phyloP scores from a whole-genome alignment of 2,797 vertebrate genomes.

The Gymnoscopelus microlampas region DNA sequence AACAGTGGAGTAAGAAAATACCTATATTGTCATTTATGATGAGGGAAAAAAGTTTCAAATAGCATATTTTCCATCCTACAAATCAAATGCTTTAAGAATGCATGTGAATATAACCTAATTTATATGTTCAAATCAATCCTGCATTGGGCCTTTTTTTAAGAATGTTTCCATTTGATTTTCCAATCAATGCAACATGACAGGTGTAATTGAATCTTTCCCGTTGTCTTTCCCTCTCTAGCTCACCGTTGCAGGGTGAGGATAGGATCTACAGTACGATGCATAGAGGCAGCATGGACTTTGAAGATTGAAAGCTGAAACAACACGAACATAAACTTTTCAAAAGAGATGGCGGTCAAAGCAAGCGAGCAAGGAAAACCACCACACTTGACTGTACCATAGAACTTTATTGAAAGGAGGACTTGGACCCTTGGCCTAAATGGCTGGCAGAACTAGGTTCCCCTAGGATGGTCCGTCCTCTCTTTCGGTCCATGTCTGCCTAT shows the following conservation, averaged over 20 bases:
- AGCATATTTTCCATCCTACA: too few species aligned
- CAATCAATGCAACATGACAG: too few species aligned
- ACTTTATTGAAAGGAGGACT: constrained; percentile 53
- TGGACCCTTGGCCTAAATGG: constrained; percentile 59
- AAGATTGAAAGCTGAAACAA: constrained; percentile 67
- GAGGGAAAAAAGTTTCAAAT: too few species aligned
- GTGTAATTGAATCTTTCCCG: not conserved
- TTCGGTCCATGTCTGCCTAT: constrained; percentile 65
- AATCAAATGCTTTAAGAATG: too few species aligned
- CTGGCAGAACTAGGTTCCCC: constrained; percentile 41
- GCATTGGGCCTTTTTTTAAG: too few species aligned
- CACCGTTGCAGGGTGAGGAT: constrained; percentile 51
- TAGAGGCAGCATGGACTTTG: constrained; percentile 75
- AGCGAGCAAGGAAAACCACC: constrained; percentile 52
- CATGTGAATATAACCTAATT: too few species aligned
- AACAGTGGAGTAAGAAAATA: too few species aligned
- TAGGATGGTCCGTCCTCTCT: constrained; percentile 52
- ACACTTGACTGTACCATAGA: constrained; percentile 66
- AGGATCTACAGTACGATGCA: constrained; percentile 57
- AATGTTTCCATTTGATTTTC: too few species aligned
- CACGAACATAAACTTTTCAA: constrained; percentile 67
- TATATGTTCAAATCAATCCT: too few species aligned
- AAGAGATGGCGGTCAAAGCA: constrained; percentile 65
- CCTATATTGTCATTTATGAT: too few species aligned
- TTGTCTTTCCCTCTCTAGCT: constrained; percentile 49